These are phyloP conservation scores for Pelochelys cantorii DNA, from an alignment of 2,797 vertebrate species.

Conservation along the genomic window DNA sequence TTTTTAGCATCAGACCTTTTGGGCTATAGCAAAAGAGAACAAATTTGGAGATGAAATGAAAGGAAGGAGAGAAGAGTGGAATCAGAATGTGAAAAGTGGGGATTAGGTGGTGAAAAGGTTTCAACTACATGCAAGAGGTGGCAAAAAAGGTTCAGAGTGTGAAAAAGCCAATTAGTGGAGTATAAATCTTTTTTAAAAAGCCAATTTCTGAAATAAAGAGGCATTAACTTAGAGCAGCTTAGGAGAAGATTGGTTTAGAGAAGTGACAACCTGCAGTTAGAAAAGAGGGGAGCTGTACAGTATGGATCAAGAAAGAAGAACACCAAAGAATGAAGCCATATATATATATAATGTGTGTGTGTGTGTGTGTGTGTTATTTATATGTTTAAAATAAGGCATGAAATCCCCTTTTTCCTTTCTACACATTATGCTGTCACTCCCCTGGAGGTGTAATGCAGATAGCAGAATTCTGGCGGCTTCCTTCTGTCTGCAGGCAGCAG, in stretches of 20 bases:
- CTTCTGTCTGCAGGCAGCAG: conserved; percentile 57
- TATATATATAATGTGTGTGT: too few relatives aligned
- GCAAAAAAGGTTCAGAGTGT: conserved; percentile 47
- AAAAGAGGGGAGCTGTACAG: neutral
- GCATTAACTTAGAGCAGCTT: conserved; percentile 44
- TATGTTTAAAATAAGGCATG: neutral
- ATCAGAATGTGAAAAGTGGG: conserved; percentile 57
- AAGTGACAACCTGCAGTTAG: neutral
- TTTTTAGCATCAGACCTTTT: conserved; percentile 46
- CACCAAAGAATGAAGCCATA: neutral
- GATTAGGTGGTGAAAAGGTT: conserved; percentile 51
- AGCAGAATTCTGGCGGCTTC: neutral
- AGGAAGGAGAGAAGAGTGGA: conserved; percentile 49
- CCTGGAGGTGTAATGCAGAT: neutral
- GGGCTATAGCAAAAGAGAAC: conserved; percentile 15
- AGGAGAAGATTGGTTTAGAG: conserved; percentile 34
- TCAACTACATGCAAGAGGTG: conserved; percentile 23
- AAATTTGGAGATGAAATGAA: conserved; percentile 47
- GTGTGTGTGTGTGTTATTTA: neutral
- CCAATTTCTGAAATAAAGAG: conserved; percentile 58
- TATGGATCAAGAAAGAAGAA: neutral
- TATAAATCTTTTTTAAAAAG: conserved; percentile 61
- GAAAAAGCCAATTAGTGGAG: conserved; percentile 61
- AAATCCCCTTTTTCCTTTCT: neutral
- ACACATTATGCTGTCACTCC: neutral